Percentiles rank a stretch among this genome's conserved stretches.
Evolutionary conservation across 2,888 invertebrate species (phyloP).

Genomic region (Lasioglossum marginatum): DNA sequence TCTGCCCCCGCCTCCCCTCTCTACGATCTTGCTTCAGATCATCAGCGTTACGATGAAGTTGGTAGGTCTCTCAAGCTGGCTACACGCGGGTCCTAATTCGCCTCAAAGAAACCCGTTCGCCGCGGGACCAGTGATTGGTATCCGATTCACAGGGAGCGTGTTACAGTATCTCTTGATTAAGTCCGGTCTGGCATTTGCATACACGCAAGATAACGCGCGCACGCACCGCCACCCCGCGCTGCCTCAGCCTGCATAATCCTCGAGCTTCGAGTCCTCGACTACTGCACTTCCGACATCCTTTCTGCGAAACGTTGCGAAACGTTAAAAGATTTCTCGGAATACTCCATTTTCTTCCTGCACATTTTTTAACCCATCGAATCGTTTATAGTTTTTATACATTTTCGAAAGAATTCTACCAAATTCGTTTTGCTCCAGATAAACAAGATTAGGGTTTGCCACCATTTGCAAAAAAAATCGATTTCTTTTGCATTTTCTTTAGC

Average conservation of each 20-base stretch:
- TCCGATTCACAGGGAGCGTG: slow-evolving; percentile 23
- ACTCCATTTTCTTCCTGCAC: background rate
- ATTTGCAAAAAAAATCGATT: too few species aligned
- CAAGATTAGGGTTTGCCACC: too few species aligned
- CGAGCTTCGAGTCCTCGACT: slow-evolving; percentile 16
- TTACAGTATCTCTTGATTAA: slow-evolving; percentile 46
- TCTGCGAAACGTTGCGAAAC: background rate
- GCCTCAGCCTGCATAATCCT: slow-evolving; percentile 4
- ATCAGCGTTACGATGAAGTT: background rate
- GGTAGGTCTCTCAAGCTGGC: background rate
- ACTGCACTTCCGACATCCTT: background rate
- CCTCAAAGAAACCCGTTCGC: slow-evolving; percentile 37
- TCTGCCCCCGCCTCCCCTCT: too few species aligned
- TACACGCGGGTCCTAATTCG: background rate
- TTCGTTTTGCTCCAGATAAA: too few species aligned
- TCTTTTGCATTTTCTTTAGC: too few species aligned
- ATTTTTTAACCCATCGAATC: background rate
- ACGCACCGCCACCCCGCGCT: background rate
- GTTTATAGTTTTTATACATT: background rate
- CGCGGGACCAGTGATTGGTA: slow-evolving; percentile 43
- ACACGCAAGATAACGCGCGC: slow-evolving; percentile 36
- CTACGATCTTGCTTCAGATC: background rate
- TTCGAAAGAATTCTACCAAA: background rate
- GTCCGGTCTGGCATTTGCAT: slow-evolving; percentile 44
- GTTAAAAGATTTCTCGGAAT: background rate